Conservation (phyloP, 2,888 invertebrate genomes). For the Mythimna lalbum region DNA sequence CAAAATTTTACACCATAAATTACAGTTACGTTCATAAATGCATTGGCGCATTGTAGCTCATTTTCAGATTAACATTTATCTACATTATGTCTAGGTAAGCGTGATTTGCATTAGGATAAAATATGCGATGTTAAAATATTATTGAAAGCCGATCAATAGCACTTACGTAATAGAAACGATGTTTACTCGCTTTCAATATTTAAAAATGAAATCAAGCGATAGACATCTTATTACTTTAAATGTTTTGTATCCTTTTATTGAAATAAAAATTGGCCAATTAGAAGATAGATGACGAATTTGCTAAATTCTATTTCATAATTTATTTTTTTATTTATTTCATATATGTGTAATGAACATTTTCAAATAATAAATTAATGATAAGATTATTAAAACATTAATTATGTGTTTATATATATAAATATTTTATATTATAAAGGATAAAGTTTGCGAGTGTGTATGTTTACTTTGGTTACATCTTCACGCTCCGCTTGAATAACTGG, state of each 20-base stretch:
- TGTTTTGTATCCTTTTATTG: not conserved
- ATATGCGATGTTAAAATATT: conserved; percentile 44
- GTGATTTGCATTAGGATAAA: conserved; percentile 47
- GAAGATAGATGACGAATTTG: not conserved
- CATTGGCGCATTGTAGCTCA: conserved; percentile 6
- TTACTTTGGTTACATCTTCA: too few species aligned
- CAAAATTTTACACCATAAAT: conserved; percentile 27
- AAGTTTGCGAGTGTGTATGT: too few species aligned
- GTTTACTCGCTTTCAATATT: conserved; percentile 50
- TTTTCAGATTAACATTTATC: conserved; percentile 40
- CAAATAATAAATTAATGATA: too few species aligned
- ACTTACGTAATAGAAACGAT: conserved; percentile 41
- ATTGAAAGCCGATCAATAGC: conserved; percentile 33
- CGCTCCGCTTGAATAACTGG: too few species aligned
- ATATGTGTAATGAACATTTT: too few species aligned
- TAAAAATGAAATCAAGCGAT: conserved; percentile 55
- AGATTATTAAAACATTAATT: too few species aligned
- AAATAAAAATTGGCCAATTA: not conserved
- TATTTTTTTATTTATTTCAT: too few species aligned
- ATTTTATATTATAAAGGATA: too few species aligned
- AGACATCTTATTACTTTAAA: conserved; percentile 41
- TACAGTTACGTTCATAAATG: conserved; percentile 16
- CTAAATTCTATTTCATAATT: too few species aligned
- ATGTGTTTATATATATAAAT: too few species aligned
- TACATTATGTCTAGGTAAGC: conserved; percentile 30